These are phyloP conservation scores for Forbesichthys agassizii DNA, from an alignment of 2,113 vertebrate genomes.

Conservation along the genomic window DNA sequence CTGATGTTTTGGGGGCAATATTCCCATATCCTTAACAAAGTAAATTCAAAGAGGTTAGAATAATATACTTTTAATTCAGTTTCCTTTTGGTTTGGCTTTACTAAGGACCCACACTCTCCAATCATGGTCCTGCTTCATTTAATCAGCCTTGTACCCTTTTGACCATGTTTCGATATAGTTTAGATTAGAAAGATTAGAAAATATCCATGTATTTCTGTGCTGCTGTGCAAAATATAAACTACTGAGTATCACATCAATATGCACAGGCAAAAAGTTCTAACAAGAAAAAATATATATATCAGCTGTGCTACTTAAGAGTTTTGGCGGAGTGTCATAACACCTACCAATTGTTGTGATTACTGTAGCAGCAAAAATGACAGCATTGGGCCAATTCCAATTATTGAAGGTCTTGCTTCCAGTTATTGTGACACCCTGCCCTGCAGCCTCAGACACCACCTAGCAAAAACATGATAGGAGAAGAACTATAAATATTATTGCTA, in stretches of 20 bases:
- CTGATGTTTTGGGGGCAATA: conserved; percentile 91
- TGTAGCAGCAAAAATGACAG: conserved; percentile 96
- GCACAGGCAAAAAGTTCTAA: conserved; percentile 1
- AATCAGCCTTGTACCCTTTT: neutral
- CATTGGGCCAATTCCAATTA: conserved; percentile 99
- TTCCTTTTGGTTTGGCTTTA: neutral
- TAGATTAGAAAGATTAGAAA: no score
- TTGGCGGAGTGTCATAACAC: conserved; percentile 9
- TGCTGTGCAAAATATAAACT: neutral
- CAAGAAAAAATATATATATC: no score
- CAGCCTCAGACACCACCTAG: conserved; percentile 90
- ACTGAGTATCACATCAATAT: no score
- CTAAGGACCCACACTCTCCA: neutral
- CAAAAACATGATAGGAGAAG: neutral
- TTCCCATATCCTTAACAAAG: conserved; percentile 92
- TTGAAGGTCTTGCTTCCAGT: conserved; percentile 92
- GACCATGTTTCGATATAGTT: neutral
- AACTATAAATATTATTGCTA: neutral
- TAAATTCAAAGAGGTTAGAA: neutral
- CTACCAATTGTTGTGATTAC: conserved; percentile 97
- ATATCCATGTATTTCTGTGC: neutral
- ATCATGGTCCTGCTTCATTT: conserved; percentile 3
- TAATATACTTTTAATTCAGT: neutral
- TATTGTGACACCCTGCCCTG: conserved; percentile 92
- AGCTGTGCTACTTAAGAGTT: neutral